A percentile compares a stretch with the other conserved stretches of the same genome.
Evolutionary conservation across 92 coral and sea anemone genomes (phyloP).

Genomic region (Paramuricea clavata): DNA sequence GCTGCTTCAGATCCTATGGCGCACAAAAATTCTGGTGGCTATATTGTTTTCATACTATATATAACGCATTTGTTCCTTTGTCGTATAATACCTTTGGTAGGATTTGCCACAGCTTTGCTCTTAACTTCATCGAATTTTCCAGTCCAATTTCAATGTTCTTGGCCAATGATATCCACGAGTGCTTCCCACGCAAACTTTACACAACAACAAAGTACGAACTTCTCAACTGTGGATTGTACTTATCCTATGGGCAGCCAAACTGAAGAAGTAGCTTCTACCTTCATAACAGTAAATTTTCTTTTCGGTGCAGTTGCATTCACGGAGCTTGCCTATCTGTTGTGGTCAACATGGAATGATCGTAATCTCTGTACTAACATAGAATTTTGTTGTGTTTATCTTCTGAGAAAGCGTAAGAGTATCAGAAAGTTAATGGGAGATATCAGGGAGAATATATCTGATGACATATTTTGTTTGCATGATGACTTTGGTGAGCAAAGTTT

Average conservation of each 20-base stretch:
- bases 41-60: background rate
- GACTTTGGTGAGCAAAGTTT: conserved; percentile 8
- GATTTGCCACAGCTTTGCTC: background rate
- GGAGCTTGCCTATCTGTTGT: background rate
- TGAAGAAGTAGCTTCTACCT: background rate
- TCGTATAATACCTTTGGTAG: conserved; percentile 3
- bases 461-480: background rate
- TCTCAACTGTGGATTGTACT: background rate
- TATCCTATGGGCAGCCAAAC: background rate
- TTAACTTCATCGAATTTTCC: background rate
- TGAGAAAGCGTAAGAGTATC: conserved; percentile 28
- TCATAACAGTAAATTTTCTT: conserved; percentile 1
- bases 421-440: background rate
- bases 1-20: background rate
- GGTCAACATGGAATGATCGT: background rate
- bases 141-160: background rate
- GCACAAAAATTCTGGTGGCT: background rate
- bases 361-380: background rate
- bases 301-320: background rate
- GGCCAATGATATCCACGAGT: background rate
- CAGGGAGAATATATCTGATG: background rate
- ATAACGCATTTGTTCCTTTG: background rate
- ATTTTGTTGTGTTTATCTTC: conserved; percentile 7
- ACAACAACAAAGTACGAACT: background rate
- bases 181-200: background rate